Evolutionary conservation across 2,888 invertebrate species (phyloP), one percentile per base, ranked within the genome.

Genomic region (Synanthedon vespiformis): DNA sequence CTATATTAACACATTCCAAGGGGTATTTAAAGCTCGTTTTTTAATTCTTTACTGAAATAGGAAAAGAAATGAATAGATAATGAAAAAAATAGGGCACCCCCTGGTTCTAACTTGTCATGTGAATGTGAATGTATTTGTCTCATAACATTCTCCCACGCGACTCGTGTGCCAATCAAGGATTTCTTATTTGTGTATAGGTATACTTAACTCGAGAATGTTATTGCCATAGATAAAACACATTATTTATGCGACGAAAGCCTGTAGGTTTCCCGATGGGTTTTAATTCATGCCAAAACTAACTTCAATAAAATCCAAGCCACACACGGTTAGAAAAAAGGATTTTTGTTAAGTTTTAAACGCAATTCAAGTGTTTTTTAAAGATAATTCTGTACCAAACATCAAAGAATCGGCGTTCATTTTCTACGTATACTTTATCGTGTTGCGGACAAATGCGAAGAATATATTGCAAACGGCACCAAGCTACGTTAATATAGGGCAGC

Each of bases 401-500:
- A 67, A 65, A 50, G 52, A 53, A 55, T 64, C 62, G 44, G 61
- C 59, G 18, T 56, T 57, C 67, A 66, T 67, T 55, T 27, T 48
- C 6, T 11, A 27, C 16, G 13, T 51, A 40, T 13, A 41, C 2
- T 56, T 34, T 34, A 5, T 22, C 10, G 48, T 53, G 56, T 54
- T 48, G 50, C 51, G 55, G 56, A 57, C 54, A 56, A 61, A 55
- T 56, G 53, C 56, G 54, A 52, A 56, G 55, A 52, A 63, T 66
- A 64, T 67, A 67, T 68, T 63, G 69, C 61, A 70, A 34, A 68
- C 63, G 58, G 61, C 65, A 55, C 53, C 57, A 59, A 59, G 61
- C 71, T 61, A 64, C 56, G 61, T 64, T 62, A 66, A 77, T 67
- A 69, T 72, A 73, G 77, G 70, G 62, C 72, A 72, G 61, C 62